Evolutionary conservation across 2,888 invertebrate species (phyloP), one percentile per base, ranked within the genome.

Genomic region (Pyrochroa serraticornis): DNA sequence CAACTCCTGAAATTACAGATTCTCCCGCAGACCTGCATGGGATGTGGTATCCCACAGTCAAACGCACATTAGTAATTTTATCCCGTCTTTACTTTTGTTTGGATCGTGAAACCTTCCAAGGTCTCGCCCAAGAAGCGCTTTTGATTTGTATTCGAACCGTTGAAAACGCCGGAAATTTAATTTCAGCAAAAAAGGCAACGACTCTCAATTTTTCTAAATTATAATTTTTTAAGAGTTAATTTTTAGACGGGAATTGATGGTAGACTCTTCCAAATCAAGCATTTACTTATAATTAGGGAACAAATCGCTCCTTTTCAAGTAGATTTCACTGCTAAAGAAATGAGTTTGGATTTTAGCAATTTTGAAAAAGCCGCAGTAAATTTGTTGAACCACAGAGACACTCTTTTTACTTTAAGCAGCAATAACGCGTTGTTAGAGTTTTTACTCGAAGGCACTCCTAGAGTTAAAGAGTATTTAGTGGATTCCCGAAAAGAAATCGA

Each of bases 41-140:
- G 22, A 96, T 99, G 96, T 99, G 99, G 99, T 99, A 98, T 80
- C 99, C 99, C 0, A 97, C 95, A 0, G 97, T 99, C 0, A 84
- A 98, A 10, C 83, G 99, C 39, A 97, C 98, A 0, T 80, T 99
- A 10, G 94, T 97, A 12, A 97, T 97, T 62, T 82, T 99, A 2
- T 97, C 98, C 0, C 89, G 98, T 59, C 84, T 96, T 0, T 92
- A 91, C 77, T 86, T 97, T 46, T 98, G 97, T 75, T 86, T 99
- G 7, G 98, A 98, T 80, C 88, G 91, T 65, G 90, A 92, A 46
- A 97, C 97, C 14, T 99, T 99, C 80, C 97, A 98, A 82, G 95
- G 96, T 0, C 80, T 99, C 34, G 97, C 97, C 0, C 97, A 97
- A 77, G 98, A 99, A 80, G 95, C 97, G 0, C 86, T 99, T 30